Evolutionary conservation across 2,797 vertebrate species (phyloP).

Genomic region (Tauraco hartlaubi): DNA sequence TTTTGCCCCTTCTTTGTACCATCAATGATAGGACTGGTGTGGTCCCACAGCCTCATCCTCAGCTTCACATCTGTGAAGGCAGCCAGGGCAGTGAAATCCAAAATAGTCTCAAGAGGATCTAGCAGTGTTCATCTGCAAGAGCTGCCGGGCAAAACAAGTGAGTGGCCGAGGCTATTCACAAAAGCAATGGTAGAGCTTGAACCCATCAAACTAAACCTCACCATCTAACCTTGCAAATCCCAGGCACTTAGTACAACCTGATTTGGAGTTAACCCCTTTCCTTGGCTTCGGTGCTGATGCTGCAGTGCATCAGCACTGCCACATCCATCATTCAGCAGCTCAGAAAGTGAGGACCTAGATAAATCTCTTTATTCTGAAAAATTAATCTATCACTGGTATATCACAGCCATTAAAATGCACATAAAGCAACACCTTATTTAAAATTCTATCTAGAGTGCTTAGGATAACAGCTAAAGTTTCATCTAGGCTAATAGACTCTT

Average conservation of each 20-base stretch:
- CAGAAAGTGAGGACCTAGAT: neutral
- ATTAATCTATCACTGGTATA: constrained; percentile 17
- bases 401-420: constrained; percentile 51
- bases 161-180: neutral
- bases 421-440: constrained; percentile 54
- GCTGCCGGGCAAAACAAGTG: neutral
- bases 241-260: accelerated
- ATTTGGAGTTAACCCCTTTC: constrained; percentile 5
- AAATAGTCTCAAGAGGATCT: neutral
- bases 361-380: constrained; percentile 50
- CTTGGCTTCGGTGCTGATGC: neutral
- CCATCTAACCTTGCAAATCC: neutral
- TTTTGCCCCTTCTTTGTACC: neutral
- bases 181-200: neutral
- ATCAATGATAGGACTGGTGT: neutral
- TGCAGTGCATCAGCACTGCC: neutral
- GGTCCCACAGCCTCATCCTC: neutral
- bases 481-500: neutral
- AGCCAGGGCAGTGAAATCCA: neutral
- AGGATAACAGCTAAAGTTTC: constrained; percentile 24
- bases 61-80: neutral
- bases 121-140: neutral
- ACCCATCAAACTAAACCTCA: neutral
- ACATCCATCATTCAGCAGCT: constrained; percentile 52
- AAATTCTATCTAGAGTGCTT: constrained; percentile 62